A percentile compares a stretch with the other conserved stretches of the same genome.
Evolutionary conservation across 2,113 vertebrate genomes (phyloP).

Genomic region (Limnothrissa miodon): DNA sequence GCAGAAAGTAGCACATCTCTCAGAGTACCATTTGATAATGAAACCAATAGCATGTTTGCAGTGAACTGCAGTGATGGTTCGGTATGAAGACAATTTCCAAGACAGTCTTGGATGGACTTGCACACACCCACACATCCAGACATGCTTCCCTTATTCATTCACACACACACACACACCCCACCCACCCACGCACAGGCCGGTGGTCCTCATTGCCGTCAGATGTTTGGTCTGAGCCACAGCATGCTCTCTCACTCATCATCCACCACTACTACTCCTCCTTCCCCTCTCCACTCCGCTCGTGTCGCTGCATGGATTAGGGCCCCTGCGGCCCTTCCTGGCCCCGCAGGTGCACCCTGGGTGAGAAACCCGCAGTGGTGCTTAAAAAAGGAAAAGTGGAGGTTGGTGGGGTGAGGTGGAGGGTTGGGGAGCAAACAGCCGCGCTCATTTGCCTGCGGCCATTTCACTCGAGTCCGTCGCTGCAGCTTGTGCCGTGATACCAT

Average conservation of each 20-base stretch:
- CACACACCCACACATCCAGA: neutral
- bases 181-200: neutral
- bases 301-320: slow-evolving; percentile 11
- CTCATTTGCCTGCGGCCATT: neutral
- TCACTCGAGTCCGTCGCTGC: slow-evolving; percentile 11
- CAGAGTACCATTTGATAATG: neutral
- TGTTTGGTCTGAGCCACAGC: neutral
- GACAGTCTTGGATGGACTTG: too few relatives aligned
- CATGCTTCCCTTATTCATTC: neutral
- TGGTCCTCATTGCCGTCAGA: neutral
- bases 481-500: slow-evolving; percentile 29
- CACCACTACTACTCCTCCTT: neutral
- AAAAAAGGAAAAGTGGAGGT: neutral
- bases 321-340: neutral
- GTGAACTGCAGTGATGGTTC: neutral
- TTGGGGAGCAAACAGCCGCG: neutral
- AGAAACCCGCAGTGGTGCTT: slow-evolving; percentile 8
- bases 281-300: slow-evolving; percentile 8
- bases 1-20: neutral
- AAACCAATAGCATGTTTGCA: neutral
- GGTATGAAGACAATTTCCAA: too few relatives aligned
- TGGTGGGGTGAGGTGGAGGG: neutral
- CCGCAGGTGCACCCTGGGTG: neutral
- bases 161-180: neutral
- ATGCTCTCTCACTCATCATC: slow-evolving; percentile 12